phyloP scores from a whole-genome alignment of 1,140 invertebrate species.

The Zophobas morio region DNA sequence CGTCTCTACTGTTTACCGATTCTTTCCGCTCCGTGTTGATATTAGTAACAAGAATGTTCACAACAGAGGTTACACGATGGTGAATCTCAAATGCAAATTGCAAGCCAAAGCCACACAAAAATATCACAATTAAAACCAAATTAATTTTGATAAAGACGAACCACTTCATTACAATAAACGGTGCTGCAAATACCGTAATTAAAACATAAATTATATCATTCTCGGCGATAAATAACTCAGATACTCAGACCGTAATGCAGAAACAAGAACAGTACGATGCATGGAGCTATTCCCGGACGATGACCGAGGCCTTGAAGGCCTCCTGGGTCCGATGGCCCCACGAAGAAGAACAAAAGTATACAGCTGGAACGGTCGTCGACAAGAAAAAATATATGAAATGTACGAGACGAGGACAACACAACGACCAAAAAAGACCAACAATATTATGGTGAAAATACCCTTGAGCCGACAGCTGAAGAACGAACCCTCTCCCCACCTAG shows the following conservation, averaged over 20 bases:
- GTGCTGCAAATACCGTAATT: slow-evolving; percentile 20
- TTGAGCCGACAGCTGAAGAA: slow-evolving; percentile 33
- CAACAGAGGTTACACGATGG: not conserved
- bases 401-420: not conserved
- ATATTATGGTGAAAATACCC: slow-evolving; percentile 24
- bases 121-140: not conserved
- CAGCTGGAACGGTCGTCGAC: slow-evolving; percentile 23
- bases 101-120: not conserved
- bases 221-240: slow-evolving; percentile 24
- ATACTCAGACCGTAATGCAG: slow-evolving; percentile 36
- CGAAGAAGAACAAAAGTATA: slow-evolving; percentile 43
- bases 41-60: not conserved
- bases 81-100: not conserved
- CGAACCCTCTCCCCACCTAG: slow-evolving; percentile 10
- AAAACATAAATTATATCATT: slow-evolving; percentile 21
- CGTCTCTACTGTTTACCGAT: not conserved
- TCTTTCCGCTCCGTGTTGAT: not conserved
- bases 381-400: not conserved
- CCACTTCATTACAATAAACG: not conserved
- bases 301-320: slow-evolving; percentile 53
- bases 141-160: slow-evolving; percentile 9
- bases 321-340: slow-evolving; percentile 52
- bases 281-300: slow-evolving; percentile 48
- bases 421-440: not conserved
- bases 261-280: slow-evolving; percentile 43